Conservation (phyloP, 2,888 invertebrate species). For the Beris chalybata region DNA sequence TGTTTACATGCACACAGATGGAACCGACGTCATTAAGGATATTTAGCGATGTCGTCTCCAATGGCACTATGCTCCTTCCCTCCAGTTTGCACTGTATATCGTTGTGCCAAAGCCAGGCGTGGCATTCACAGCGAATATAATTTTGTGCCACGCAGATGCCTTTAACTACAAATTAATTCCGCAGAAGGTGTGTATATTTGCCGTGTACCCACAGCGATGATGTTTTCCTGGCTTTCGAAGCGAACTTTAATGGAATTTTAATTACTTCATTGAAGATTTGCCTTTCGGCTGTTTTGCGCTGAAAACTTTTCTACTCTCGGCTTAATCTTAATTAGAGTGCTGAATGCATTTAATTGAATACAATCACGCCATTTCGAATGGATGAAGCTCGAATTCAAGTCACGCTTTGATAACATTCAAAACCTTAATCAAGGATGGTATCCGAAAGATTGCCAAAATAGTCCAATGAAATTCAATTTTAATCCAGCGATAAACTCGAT, state of each 20-base stretch:
- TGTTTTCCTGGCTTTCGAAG: conserved; percentile 6
- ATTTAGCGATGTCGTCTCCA: background rate
- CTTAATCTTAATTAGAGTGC: too few relatives aligned
- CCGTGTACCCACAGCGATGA: conserved; percentile 1
- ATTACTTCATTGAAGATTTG: conserved; percentile 13
- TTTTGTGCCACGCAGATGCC: conserved; percentile 17
- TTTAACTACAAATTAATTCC: conserved; percentile 16
- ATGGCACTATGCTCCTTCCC: background rate
- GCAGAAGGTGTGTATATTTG: conserved; percentile 1
- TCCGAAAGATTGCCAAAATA: too few relatives aligned
- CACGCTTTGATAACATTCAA: too few relatives aligned
- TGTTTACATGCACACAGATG: conserved; percentile 20
- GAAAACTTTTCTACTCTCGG: background rate
- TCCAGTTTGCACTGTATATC: background rate
- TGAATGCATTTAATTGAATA: too few relatives aligned
- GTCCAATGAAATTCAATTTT: too few relatives aligned
- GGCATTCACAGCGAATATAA: conserved; percentile 3
- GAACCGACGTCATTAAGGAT: conserved; percentile 7
- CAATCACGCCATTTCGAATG: too few relatives aligned
- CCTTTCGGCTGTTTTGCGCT: background rate
- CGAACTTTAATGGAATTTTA: conserved; percentile 24
- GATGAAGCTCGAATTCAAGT: too few relatives aligned
- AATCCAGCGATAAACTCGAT: too few relatives aligned
- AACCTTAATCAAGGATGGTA: too few relatives aligned
- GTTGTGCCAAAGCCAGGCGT: background rate